These are phyloP conservation scores for Mus pahari DNA, from an alignment of 2,113 vertebrate species.

Conservation along the genomic window DNA sequence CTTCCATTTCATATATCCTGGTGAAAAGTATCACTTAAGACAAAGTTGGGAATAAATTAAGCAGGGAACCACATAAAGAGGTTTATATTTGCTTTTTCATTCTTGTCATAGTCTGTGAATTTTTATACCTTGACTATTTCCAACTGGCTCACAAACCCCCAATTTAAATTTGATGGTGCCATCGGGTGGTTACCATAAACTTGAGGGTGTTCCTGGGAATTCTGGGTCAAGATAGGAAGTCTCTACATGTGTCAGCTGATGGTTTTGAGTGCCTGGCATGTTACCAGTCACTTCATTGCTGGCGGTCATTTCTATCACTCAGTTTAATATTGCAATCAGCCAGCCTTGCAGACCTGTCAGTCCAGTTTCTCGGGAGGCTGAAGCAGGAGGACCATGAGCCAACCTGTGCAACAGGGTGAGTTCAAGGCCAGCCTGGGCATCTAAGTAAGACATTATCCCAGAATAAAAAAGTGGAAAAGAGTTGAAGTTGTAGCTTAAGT, in stretches of 20 bases:
- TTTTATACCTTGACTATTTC: slow-evolving; percentile 56
- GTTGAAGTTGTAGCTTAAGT: not conserved
- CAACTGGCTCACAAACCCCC: not conserved
- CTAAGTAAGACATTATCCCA: not conserved
- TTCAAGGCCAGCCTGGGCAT: not conserved
- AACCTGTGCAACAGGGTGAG: not conserved
- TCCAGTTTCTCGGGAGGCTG: not conserved
- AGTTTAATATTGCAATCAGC: not conserved
- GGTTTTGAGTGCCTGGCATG: not conserved
- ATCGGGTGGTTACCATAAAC: not conserved
- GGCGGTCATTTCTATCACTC: too few species aligned
- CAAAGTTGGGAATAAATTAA: slow-evolving; percentile 79
- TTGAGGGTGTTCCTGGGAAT: slow-evolving; percentile 18
- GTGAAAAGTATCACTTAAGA: slow-evolving; percentile 79
- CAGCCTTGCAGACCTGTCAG: not conserved
- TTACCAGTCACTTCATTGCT: not conserved
- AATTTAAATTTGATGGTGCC: not conserved
- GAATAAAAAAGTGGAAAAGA: not conserved
- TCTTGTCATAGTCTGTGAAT: slow-evolving; percentile 39
- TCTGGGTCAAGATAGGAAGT: not conserved
- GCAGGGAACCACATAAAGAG: slow-evolving; percentile 64
- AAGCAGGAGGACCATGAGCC: not conserved
- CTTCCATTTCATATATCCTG: slow-evolving; percentile 60
- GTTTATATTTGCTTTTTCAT: slow-evolving; percentile 68
- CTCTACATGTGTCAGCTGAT: not conserved